phyloP scores from a whole-genome alignment of 37 sponge, comb jelly and placozoan genomes.

The Amphimedon queenslandica region DNA sequence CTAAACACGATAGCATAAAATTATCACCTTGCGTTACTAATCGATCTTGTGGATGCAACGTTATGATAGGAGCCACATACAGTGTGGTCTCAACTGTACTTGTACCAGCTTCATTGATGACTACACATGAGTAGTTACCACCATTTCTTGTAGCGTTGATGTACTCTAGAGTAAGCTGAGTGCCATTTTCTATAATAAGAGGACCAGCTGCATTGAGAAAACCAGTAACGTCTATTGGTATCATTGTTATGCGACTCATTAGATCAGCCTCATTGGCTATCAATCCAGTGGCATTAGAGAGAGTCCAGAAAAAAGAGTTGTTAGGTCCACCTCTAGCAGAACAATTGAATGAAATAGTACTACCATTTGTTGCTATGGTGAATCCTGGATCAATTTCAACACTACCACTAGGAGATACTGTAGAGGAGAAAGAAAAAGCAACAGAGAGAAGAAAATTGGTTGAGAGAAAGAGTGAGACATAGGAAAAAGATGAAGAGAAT shows the following conservation, averaged over 20 bases:
- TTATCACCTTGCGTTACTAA: neutral
- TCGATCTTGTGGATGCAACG: slow-evolving; percentile 12
- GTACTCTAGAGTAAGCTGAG: neutral
- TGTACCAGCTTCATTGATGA: slow-evolving; percentile 25
- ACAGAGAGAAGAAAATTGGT: no score
- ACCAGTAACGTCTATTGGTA: slow-evolving; percentile 58
- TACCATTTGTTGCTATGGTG: neutral
- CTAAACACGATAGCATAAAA: slow-evolving; percentile 35
- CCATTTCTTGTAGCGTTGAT: slow-evolving; percentile 32
- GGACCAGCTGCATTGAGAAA: slow-evolving; percentile 7
- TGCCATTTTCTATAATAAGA: neutral
- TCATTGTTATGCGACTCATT: neutral
- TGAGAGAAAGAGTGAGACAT: no score
- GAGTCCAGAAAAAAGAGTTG: slow-evolving; percentile 15
- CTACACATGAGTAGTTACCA: slow-evolving; percentile 38
- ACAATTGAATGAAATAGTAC: slow-evolving; percentile 2
- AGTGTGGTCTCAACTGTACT: slow-evolving; percentile 15
- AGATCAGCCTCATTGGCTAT: neutral
- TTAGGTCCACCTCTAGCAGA: slow-evolving; percentile 16
- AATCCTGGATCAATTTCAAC: slow-evolving; percentile 1
- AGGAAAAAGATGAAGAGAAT: no score
- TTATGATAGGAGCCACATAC: slow-evolving; percentile 16
- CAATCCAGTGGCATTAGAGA: neutral
- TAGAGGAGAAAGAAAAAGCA: neutral
- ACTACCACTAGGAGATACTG: slow-evolving; percentile 31